Percentiles rank a stretch among this genome's conserved stretches.
These are phyloP conservation scores for Artibeus lituratus DNA, from an alignment of 2,797 vertebrate species.

Conservation along the genomic window DNA sequence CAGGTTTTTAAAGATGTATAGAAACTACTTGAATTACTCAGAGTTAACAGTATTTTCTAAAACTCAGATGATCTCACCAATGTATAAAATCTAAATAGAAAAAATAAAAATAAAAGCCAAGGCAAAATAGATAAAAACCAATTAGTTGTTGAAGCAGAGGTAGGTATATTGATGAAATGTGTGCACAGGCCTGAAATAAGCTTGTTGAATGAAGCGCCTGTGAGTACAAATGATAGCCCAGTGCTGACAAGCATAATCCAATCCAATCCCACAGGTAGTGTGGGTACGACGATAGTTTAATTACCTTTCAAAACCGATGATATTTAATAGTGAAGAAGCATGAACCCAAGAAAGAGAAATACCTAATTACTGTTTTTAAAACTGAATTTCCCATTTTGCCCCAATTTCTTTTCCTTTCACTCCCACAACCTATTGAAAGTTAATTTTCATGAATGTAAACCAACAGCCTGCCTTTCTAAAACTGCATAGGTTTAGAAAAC, in stretches of 20 bases:
- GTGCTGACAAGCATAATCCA: not conserved
- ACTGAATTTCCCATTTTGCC: not conserved
- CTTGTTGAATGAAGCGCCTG: not conserved
- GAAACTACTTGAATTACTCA: not conserved
- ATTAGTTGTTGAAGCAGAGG: not conserved
- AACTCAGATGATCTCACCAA: not conserved
- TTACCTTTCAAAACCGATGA: not conserved
- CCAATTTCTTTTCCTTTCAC: not conserved
- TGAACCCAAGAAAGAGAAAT: slow-evolving; percentile 18
- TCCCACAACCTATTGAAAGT: not conserved
- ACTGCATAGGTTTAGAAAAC: slow-evolving; percentile 30
- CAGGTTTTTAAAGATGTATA: not conserved
- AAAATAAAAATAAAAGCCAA: not conserved
- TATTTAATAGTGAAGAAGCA: not conserved
- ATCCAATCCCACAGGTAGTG: not conserved
- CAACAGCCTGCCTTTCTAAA: not conserved
- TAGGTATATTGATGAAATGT: not conserved
- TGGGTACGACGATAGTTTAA: not conserved
- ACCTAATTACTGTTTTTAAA: not conserved
- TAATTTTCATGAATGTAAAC: slow-evolving; percentile 37
- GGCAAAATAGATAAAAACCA: not conserved
- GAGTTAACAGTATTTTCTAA: slow-evolving; percentile 10
- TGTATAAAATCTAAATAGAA: not conserved
- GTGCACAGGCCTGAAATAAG: not conserved
- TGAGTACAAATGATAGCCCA: not conserved